Evolutionary conservation across 2,797 vertebrate genomes (phyloP), one percentile per base, ranked within the genome.

Genomic region (Chelmon rostratus): DNA sequence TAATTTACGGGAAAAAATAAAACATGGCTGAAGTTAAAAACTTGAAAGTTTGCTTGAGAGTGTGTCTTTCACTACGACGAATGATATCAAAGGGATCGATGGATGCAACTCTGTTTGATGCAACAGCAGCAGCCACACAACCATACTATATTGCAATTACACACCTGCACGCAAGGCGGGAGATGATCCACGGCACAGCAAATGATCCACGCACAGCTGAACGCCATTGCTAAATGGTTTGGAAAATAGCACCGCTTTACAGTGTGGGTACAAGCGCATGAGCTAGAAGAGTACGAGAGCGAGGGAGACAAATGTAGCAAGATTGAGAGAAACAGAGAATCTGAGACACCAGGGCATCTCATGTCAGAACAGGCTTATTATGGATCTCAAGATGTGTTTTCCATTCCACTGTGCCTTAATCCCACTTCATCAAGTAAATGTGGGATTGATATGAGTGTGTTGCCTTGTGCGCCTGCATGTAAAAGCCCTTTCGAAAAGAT

Each of bases 181-280:
- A 90, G 86, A 88, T 81, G 86, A 91, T 89, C 87, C 92, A 68
- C 69, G 31, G 83, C 73, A 74, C 68, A 76, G 82, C 93, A 94
- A 96, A 95, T 93, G 93, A 94, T 91, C 93, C 92, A 77, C 76
- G 50, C 87, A 78, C 76, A 86, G 77, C 84, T 89, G 85, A 88
- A 87, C 19, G 83, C 83, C 16, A 25, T 38, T 78, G 85, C 68
- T 95, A 93, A 95, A 95, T 91, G 90, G 91, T 80, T 92, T 84
- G 92, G 93, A 95, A 95, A 93, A 92, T 92, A 88, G 85, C 84
- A 31, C 44, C 4, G 75, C 68, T 79, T 85, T 83, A 86, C 68
- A 79, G 63, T 56, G 82, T 57, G 80, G 74, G 77, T 85, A 83
- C 50, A 58, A 69, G 79, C 3, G 53, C 69, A 73, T 50, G 65